Evolutionary conservation across 2,888 invertebrate species (phyloP).

Genomic region (Acrobasis repandana): DNA sequence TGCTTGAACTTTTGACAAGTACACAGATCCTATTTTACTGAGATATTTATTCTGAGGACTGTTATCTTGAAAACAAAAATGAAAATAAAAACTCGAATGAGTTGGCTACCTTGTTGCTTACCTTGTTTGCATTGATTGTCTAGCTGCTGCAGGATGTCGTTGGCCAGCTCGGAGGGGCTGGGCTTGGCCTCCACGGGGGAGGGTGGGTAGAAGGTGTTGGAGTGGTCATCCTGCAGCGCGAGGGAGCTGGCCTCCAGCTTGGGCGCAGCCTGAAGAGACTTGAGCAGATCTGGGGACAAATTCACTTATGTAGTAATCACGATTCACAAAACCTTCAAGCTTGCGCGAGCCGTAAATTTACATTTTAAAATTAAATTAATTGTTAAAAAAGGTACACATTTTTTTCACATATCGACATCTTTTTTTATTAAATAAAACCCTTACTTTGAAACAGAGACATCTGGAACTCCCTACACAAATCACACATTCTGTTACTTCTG

Average conservation of each 20-base stretch:
- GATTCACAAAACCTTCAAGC: not conserved
- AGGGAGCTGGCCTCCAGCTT: conserved; percentile 60
- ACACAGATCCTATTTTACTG: no score
- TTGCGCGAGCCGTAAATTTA: no score
- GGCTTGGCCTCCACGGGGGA: conserved; percentile 73
- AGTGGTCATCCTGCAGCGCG: conserved; percentile 57
- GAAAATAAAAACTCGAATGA: no score
- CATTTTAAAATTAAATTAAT: no score
- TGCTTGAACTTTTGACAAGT: no score
- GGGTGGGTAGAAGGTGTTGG: conserved; percentile 63
- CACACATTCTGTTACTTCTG: conserved; percentile 73
- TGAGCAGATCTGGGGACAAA: conserved; percentile 66
- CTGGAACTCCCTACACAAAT: conserved; percentile 76
- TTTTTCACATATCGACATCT: not conserved
- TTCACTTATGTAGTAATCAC: no score
- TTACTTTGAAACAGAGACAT: conserved; percentile 72
- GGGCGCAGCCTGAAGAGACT: conserved; percentile 65
- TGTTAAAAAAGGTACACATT: no score
- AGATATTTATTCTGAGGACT: no score
- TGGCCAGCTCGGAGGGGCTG: conserved; percentile 83
- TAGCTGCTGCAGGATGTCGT: conserved; percentile 86
- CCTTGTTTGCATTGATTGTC: conserved; percentile 88
- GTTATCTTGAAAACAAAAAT: no score
- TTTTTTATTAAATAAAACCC: conserved; percentile 36
- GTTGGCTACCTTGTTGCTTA: conserved; percentile 50